These are phyloP conservation scores for Periplaneta americana DNA, from an alignment of 1,140 invertebrate genomes.

Conservation along the genomic window DNA sequence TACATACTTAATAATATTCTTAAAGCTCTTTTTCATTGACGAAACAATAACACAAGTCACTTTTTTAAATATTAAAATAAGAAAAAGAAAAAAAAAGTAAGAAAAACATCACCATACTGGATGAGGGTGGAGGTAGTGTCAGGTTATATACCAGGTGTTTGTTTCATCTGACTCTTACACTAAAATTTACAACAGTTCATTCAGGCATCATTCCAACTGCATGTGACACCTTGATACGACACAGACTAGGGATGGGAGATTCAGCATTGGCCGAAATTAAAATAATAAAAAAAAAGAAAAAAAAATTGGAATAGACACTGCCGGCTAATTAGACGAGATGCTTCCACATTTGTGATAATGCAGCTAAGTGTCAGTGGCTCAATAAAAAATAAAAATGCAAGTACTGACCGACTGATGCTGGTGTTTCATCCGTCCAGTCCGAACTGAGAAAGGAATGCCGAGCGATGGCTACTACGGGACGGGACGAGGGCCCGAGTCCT, in stretches of 20 bases:
- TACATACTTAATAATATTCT: slow-evolving; percentile 7
- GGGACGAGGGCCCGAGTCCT: not conserved
- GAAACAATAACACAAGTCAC: not conserved
- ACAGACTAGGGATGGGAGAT: slow-evolving; percentile 13
- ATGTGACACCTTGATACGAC: slow-evolving; percentile 2
- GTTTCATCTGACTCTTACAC: not conserved
- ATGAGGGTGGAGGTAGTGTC: slow-evolving; percentile 7
- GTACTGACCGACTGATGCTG: not conserved
- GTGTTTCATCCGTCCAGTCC: not conserved
- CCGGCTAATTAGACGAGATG: not conserved
- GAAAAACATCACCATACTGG: not conserved
- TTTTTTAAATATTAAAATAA: not conserved
- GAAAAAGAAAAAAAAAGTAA: not conserved
- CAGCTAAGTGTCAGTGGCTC: not conserved
- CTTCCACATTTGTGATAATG: not conserved
- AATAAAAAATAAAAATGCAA: not conserved
- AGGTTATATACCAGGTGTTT: not conserved
- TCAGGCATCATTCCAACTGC: not conserved
- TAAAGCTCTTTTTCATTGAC: slow-evolving; percentile 11
- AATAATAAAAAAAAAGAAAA: not conserved
- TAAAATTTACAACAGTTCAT: not conserved
- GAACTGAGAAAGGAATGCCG: not conserved
- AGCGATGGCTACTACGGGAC: not conserved
- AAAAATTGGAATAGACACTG: not conserved
- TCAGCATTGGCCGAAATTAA: slow-evolving; percentile 13